Evolutionary conservation across 2,797 vertebrate genomes (phyloP).

Genomic region (Hafferia zeledoni): DNA sequence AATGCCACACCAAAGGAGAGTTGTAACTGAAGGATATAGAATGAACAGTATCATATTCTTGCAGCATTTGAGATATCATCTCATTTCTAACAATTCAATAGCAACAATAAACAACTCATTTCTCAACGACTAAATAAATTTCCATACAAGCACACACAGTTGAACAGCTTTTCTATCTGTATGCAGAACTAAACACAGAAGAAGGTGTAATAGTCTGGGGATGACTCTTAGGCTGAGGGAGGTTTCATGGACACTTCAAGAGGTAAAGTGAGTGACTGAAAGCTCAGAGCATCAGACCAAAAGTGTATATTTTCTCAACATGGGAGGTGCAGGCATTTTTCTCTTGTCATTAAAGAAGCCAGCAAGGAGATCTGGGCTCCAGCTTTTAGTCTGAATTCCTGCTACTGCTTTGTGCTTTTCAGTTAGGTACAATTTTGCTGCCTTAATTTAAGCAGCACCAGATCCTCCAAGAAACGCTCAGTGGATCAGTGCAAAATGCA

Average conservation of each 20-base stretch:
- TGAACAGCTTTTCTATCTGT: neutral
- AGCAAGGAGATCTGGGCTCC: fast-evolving
- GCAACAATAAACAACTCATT: neutral
- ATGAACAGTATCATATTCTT: neutral
- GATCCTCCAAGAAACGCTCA: neutral
- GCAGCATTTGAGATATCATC: neutral
- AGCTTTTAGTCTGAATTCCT: neutral
- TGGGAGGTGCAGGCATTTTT: neutral
- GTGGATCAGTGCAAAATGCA: neutral
- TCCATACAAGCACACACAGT: neutral
- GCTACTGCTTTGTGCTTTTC: neutral
- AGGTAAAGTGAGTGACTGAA: neutral
- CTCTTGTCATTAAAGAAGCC: neutral
- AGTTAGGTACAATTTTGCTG: neutral
- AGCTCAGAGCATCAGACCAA: neutral
- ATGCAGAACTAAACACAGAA: neutral
- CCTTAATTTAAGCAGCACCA: neutral
- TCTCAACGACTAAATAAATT: neutral
- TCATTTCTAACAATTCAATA: neutral
- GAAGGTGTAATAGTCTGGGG: neutral
- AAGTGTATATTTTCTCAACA: neutral
- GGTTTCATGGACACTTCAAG: neutral
- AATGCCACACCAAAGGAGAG: neutral
- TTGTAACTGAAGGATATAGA: neutral
- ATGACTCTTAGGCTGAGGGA: neutral